Evolutionary conservation across 2,888 invertebrate genomes (phyloP).

Genomic region (Augiades crinisus): DNA sequence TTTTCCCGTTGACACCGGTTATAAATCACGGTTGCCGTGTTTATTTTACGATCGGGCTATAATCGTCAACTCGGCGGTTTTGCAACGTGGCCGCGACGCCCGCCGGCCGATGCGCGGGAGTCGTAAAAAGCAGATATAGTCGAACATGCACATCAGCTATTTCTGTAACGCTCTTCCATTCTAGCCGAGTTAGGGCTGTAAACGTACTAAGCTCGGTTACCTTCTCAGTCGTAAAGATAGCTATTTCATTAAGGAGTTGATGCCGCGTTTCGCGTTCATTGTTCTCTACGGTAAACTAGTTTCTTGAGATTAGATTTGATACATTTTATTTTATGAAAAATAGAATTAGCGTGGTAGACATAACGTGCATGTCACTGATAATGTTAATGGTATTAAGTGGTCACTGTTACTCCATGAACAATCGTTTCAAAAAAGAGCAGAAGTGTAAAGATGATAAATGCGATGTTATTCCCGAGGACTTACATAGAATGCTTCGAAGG

Average conservation of each 20-base stretch:
- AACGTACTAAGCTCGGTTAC: slow-evolving; percentile 22
- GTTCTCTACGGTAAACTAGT: too few relatives aligned
- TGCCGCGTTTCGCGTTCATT: too few relatives aligned
- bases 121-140: slow-evolving; percentile 70
- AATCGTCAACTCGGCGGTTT: slow-evolving; percentile 73
- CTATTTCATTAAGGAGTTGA: background rate
- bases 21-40: slow-evolving; percentile 70
- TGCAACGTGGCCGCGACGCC: slow-evolving; percentile 61
- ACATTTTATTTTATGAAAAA: too few relatives aligned
- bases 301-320: too few relatives aligned
- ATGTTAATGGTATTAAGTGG: too few relatives aligned
- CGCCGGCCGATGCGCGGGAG: slow-evolving; percentile 50
- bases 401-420: too few relatives aligned
- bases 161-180: slow-evolving; percentile 55
- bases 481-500: too few relatives aligned
- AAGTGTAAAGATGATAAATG: too few relatives aligned
- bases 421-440: too few relatives aligned
- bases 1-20: slow-evolving; percentile 69
- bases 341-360: too few relatives aligned
- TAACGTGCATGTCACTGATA: too few relatives aligned
- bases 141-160: slow-evolving; percentile 64
- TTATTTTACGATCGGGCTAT: slow-evolving; percentile 76
- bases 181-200: slow-evolving; percentile 41
- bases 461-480: too few relatives aligned
- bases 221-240: slow-evolving; percentile 3